These are phyloP conservation scores for Prunella fulvescens DNA, from an alignment of 2,113 vertebrate genomes.

Conservation along the genomic window DNA sequence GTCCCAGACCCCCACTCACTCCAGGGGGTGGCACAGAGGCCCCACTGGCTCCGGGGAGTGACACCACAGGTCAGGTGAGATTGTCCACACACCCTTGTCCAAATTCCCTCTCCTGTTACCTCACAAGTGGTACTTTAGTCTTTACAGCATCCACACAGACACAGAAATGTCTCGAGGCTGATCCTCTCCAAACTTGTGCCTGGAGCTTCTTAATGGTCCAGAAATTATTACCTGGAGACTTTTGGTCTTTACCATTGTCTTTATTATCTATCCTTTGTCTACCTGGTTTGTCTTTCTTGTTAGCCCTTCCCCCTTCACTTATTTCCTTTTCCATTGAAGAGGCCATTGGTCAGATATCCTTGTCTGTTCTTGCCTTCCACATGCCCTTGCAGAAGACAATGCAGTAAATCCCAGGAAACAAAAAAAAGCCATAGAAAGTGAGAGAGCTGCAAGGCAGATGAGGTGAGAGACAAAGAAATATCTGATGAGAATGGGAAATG, in stretches of 20 bases:
- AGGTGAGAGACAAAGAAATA: neutral
- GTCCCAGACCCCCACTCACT: neutral
- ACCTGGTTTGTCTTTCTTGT: neutral
- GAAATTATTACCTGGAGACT: neutral
- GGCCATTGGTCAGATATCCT: neutral
- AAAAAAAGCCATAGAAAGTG: neutral
- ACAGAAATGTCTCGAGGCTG: neutral
- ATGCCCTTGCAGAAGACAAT: neutral
- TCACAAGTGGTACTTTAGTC: neutral
- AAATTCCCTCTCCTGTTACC: neutral
- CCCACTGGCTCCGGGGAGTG: no score
- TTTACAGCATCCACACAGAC: neutral
- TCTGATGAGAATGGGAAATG: neutral
- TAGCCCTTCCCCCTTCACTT: neutral
- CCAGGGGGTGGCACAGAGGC: no score
- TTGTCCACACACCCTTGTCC: no score
- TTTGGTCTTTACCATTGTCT: neutral
- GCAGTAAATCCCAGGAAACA: neutral
- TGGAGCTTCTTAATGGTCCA: neutral
- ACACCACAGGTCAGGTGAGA: neutral
- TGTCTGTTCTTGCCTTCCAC: neutral
- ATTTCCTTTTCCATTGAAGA: neutral
- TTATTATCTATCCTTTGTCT: neutral
- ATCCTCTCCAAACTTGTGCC: neutral
- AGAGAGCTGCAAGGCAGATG: neutral